phyloP scores from a whole-genome alignment of 2,113 vertebrate species.

The Regulus satrapa region DNA sequence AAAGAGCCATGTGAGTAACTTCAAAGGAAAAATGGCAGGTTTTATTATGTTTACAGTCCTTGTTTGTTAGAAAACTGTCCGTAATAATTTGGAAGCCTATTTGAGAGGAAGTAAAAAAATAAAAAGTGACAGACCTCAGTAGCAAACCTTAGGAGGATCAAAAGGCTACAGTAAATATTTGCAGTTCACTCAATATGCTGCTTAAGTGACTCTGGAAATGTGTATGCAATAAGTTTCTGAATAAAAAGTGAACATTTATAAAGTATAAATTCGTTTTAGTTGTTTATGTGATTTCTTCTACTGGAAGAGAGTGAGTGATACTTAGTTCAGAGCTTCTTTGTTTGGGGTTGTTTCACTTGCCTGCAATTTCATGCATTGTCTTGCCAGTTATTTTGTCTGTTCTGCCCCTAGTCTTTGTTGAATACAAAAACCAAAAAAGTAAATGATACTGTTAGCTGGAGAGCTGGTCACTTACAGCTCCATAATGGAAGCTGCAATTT shows the following conservation, averaged over 20 bases:
- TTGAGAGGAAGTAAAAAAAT: background rate
- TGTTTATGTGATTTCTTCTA: background rate
- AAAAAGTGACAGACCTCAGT: background rate
- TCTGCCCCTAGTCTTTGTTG: background rate
- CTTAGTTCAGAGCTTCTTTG: background rate
- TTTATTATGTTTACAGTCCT: background rate
- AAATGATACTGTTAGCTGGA: background rate
- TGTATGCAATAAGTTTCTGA: background rate
- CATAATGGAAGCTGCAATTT: background rate
- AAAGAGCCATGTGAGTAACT: background rate
- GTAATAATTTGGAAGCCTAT: background rate
- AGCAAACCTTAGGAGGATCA: background rate
- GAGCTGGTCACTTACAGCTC: background rate
- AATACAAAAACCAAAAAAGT: background rate
- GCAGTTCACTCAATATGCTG: background rate
- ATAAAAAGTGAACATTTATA: conserved; percentile 28
- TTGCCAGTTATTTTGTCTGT: background rate
- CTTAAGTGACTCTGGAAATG: background rate
- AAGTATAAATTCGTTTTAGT: background rate
- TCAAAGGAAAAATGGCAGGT: background rate
- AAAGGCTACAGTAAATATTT: background rate
- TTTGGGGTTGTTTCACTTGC: background rate
- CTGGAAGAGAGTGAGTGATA: background rate
- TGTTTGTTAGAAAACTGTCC: background rate
- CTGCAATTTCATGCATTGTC: background rate